phyloP scores from a whole-genome alignment of 2,113 vertebrate species.

The Crotalus helleri region DNA sequence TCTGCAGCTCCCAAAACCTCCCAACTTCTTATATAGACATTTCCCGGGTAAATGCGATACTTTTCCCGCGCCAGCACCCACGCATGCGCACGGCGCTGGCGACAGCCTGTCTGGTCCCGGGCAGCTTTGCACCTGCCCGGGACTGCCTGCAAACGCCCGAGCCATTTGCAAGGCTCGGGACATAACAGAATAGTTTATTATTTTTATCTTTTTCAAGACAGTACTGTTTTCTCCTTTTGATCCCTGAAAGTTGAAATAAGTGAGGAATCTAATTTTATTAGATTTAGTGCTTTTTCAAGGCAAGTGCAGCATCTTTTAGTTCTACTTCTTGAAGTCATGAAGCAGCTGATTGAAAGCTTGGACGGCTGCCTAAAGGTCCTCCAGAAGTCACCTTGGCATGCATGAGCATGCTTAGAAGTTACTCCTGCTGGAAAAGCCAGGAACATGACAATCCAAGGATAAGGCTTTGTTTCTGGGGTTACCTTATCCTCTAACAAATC shows the following conservation, averaged over 20 bases:
- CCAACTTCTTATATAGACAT: too few relatives aligned
- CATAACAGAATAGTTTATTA: not conserved
- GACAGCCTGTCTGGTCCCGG: too few relatives aligned
- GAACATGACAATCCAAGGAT: not conserved
- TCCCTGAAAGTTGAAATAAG: not conserved
- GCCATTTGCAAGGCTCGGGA: too few relatives aligned
- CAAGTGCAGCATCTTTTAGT: not conserved
- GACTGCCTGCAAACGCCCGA: too few relatives aligned
- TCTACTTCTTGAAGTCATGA: not conserved
- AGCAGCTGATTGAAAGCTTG: not conserved
- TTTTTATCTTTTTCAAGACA: not conserved
- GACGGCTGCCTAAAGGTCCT: not conserved
- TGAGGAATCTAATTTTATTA: not conserved
- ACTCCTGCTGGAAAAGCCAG: not conserved
- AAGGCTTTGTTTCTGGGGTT: not conserved
- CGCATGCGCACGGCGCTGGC: too few relatives aligned
- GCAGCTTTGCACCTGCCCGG: too few relatives aligned
- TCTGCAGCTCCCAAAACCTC: too few relatives aligned
- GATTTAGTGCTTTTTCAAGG: not conserved
- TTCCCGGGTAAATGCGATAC: too few relatives aligned
- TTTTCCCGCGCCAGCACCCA: too few relatives aligned
- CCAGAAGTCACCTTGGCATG: not conserved
- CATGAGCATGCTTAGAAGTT: not conserved
- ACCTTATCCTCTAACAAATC: not conserved
- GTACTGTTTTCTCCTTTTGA: not conserved